Percentiles rank a stretch among this genome's conserved stretches.
Evolutionary conservation across 2,113 vertebrate species (phyloP).

Genomic region (Anhinga anhinga): DNA sequence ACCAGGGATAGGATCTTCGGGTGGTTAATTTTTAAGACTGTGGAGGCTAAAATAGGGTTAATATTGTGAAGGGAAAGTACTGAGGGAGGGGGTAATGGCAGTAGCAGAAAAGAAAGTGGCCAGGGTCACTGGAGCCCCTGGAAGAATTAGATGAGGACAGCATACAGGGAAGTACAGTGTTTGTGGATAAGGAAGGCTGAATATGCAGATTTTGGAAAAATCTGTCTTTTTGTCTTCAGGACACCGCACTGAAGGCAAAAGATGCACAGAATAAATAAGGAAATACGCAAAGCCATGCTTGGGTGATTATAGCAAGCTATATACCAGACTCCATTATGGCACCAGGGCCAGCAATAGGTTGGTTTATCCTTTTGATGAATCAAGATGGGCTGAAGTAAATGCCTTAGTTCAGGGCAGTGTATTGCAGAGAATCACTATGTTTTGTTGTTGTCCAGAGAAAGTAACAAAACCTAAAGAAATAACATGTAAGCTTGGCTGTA

Average conservation of each 20-base stretch:
- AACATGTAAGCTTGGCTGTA: background rate
- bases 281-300: background rate
- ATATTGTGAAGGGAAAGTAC: background rate
- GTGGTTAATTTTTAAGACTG: background rate
- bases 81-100: background rate
- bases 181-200: background rate
- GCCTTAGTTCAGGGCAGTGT: background rate
- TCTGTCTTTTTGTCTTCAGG: background rate
- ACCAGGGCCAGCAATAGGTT: background rate
- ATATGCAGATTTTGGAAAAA: background rate
- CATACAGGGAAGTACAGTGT: rapidly evolving
- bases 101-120: background rate
- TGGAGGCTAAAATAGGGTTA: background rate
- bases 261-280: background rate
- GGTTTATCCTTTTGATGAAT: background rate
- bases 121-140: background rate
- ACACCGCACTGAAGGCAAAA: background rate
- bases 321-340: background rate
- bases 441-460: background rate
- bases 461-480: background rate
- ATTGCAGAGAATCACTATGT: background rate
- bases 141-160: background rate
- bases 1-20: background rate
- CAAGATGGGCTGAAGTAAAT: background rate
- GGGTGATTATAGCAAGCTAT: background rate